These are phyloP conservation scores for Sarcophilus harrisii DNA, from an alignment of 2,797 vertebrate genomes.

Conservation along the genomic window DNA sequence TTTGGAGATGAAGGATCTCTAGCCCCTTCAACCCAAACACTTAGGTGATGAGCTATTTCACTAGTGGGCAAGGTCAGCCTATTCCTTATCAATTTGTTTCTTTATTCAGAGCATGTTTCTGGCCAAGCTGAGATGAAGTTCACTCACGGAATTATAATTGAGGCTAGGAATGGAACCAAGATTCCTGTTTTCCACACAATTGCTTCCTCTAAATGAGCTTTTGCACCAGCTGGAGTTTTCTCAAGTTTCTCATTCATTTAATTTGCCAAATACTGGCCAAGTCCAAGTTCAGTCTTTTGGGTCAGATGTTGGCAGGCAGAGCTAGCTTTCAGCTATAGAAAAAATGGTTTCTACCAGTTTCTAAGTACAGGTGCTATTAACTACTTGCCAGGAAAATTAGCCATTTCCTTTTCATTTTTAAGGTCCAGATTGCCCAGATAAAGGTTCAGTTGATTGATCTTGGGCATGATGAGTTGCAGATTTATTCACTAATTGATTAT, in stretches of 20 bases:
- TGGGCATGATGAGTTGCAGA: neutral
- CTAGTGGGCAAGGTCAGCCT: neutral
- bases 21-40: neutral
- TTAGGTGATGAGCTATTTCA: neutral
- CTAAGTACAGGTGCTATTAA: neutral
- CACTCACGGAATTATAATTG: neutral
- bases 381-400: neutral
- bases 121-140: neutral
- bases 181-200: neutral
- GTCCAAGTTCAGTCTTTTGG: neutral
- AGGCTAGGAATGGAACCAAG: neutral
- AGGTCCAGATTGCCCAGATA: neutral
- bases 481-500: neutral
- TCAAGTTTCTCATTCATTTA: conserved; percentile 1
- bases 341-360: neutral
- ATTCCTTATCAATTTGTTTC: neutral
- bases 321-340: neutral
- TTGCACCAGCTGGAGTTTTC: conserved; percentile 1
- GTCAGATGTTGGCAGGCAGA: neutral
- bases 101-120: neutral
- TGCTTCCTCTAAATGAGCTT: conserved; percentile 20
- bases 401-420: neutral
- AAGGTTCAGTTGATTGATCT: neutral
- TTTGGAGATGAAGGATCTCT: accelerated
- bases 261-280: neutral